Evolutionary conservation across 2,888 invertebrate genomes (phyloP).

Genomic region (Sphinx pinastri): DNA sequence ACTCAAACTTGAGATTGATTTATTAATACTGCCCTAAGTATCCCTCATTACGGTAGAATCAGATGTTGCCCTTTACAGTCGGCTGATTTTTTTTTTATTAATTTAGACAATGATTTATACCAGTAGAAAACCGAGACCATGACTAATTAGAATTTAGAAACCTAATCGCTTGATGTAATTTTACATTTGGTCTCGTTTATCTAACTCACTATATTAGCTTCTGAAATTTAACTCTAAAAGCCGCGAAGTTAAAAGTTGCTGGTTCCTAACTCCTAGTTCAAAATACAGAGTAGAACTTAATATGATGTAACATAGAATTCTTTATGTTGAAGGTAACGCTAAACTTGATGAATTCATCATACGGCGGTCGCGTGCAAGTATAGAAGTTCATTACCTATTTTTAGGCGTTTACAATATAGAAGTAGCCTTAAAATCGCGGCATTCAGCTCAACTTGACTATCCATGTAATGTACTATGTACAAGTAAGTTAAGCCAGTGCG

Average conservation of each 20-base stretch:
- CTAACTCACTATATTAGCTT: background rate
- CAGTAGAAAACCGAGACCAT: background rate
- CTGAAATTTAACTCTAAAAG: background rate
- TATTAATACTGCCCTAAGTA: no score
- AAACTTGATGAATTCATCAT: background rate
- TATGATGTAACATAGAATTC: background rate
- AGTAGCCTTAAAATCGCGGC: background rate
- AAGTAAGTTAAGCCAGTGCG: no score
- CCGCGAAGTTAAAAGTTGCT: background rate
- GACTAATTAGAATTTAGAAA: background rate
- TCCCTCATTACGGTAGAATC: no score
- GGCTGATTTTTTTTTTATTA: background rate
- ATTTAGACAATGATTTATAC: background rate
- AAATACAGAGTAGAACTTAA: background rate
- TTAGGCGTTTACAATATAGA: background rate
- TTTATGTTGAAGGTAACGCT: background rate
- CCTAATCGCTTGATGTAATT: background rate
- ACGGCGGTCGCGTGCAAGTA: background rate
- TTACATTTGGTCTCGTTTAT: background rate
- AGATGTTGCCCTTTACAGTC: no score
- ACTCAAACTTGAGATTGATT: no score
- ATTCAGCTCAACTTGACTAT: background rate
- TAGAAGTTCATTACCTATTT: background rate
- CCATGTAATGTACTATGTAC: background rate
- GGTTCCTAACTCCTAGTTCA: background rate